Conservation (phyloP, 2,113 vertebrate genomes). For the Eupsittula cactorum region DNA sequence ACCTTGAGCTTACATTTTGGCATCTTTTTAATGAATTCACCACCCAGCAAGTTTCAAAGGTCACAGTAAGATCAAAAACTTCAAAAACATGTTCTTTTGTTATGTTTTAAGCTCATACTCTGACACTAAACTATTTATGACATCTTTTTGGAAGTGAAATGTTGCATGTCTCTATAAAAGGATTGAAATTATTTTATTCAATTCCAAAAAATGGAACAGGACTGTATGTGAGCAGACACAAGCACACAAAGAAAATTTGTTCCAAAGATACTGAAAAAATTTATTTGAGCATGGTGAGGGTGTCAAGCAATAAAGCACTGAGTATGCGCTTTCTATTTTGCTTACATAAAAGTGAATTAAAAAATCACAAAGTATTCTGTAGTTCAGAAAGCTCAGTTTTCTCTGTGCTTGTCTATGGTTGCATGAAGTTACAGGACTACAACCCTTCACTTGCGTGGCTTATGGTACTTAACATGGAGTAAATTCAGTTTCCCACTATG, state of each 20-base stretch:
- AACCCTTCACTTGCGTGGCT: not conserved
- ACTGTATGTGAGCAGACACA: not conserved
- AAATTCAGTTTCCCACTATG: not conserved
- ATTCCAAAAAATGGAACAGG: constrained; percentile 15
- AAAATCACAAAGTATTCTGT: not conserved
- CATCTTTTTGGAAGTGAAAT: constrained; percentile 50
- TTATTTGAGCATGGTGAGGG: not conserved
- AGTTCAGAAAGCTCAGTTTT: not conserved
- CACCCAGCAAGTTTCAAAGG: constrained; percentile 28
- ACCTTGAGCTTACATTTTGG: not conserved
- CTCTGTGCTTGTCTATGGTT: not conserved
- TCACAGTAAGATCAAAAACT: constrained; percentile 9
- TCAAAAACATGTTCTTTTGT: constrained; percentile 8
- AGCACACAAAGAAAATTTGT: not conserved
- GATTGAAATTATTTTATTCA: not conserved
- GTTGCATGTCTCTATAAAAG: constrained; percentile 29
- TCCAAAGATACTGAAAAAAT: not conserved
- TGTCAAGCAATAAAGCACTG: not conserved
- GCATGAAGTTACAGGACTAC: not conserved
- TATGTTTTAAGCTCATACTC: not conserved
- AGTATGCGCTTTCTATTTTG: not conserved
- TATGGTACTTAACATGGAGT: not conserved
- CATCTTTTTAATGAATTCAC: constrained; percentile 26
- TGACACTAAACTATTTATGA: not conserved
- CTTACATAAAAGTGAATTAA: not conserved